phyloP scores from a whole-genome alignment of 2,113 vertebrate species.

The Mesocricetus auratus region DNA sequence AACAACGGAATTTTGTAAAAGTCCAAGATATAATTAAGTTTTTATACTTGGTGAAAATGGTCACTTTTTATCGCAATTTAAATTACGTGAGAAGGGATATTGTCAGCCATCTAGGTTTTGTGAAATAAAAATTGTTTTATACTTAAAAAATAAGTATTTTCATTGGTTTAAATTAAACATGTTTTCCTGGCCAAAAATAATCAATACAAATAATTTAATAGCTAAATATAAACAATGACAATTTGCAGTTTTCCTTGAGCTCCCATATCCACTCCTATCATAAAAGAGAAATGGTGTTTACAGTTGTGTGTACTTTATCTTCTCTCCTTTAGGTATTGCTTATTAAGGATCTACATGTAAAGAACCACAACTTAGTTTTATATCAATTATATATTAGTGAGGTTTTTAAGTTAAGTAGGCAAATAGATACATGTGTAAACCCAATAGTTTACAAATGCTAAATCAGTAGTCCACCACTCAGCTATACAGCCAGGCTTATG shows the following conservation, averaged over 20 bases:
- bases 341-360: neutral
- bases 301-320: neutral
- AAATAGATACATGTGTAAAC: neutral
- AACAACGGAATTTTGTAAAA: neutral
- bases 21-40: neutral
- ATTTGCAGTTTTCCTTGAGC: neutral
- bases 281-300: neutral
- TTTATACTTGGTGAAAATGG: neutral
- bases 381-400: neutral
- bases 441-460: neutral
- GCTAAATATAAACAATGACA: neutral
- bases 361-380: neutral
- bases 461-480: neutral
- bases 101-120: neutral
- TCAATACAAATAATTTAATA: neutral
- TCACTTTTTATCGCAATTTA: neutral
- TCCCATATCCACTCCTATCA: fast-evolving
- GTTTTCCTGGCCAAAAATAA: neutral
- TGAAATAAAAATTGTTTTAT: neutral
- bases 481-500: neutral
- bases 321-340: neutral
- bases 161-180: neutral
- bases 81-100: neutral
- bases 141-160: neutral
- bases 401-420: neutral